These are phyloP conservation scores for Arrhamphus sclerolepis DNA, from an alignment of 2,797 vertebrate species.

Conservation along the genomic window DNA sequence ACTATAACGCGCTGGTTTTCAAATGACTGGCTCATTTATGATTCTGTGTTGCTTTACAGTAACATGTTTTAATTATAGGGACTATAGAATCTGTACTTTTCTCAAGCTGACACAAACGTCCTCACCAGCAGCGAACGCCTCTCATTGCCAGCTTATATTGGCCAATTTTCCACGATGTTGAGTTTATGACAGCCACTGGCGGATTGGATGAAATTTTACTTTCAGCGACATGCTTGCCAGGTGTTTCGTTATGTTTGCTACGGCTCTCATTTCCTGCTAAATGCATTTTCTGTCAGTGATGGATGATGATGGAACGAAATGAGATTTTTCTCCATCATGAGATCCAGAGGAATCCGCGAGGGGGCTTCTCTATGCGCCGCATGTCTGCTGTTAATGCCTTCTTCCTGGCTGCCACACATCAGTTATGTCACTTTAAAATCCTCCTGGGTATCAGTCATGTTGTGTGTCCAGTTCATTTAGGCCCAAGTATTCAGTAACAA, in stretches of 20 bases:
- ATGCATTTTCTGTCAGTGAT: constrained; percentile 27
- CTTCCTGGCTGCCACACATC: constrained; percentile 10
- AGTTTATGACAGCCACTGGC: constrained; percentile 11
- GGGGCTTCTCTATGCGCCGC: not conserved
- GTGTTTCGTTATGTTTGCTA: constrained; percentile 36
- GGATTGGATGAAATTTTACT: constrained; percentile 39
- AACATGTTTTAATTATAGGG: too few relatives aligned
- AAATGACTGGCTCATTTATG: too few relatives aligned
- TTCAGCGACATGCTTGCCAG: constrained; percentile 22
- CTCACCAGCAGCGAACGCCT: too few relatives aligned
- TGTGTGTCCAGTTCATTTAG: not conserved
- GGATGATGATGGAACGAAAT: constrained; percentile 28
- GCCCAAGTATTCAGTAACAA: not conserved
- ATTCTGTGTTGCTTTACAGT: too few relatives aligned
- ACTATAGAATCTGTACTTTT: too few relatives aligned
- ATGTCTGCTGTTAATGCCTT: not conserved
- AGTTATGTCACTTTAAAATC: constrained; percentile 18
- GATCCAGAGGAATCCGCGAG: not conserved
- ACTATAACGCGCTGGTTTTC: too few relatives aligned
- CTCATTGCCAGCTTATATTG: too few relatives aligned
- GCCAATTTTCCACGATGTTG: constrained; percentile 7
- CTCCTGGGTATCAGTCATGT: not conserved
- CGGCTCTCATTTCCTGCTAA: constrained; percentile 28
- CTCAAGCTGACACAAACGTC: too few relatives aligned
- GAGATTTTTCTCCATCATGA: constrained; percentile 36